Evolutionary conservation across 2,113 vertebrate species (phyloP).

Genomic region (Blennius ocellaris): DNA sequence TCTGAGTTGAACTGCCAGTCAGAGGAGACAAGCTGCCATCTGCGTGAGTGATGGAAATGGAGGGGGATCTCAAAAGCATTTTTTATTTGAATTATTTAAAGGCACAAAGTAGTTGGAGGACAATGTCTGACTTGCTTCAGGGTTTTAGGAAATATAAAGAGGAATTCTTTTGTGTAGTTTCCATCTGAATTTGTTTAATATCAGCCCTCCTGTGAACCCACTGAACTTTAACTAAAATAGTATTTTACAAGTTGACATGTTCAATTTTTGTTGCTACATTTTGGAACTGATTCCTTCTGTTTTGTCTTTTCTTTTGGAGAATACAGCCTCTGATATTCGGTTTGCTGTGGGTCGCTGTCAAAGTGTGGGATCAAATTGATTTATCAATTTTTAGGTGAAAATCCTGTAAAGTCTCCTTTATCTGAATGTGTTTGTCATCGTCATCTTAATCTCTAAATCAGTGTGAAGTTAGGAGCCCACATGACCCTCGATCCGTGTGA

Average conservation of each 20-base stretch:
- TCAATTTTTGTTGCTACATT: neutral
- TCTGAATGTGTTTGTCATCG: too few species aligned
- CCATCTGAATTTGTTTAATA: conserved; percentile 10
- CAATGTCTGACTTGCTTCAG: conserved; percentile 4
- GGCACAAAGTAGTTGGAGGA: conserved; percentile 39
- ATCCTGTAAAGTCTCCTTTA: too few species aligned
- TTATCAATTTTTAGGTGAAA: too few species aligned
- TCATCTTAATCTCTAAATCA: too few species aligned
- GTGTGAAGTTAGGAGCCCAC: too few species aligned
- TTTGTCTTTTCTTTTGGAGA: too few species aligned
- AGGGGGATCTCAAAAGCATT: conserved; percentile 40
- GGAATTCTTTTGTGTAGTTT: neutral
- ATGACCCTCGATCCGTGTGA: too few species aligned
- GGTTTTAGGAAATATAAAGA: neutral
- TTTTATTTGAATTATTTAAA: conserved; percentile 49
- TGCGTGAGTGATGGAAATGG: conserved; percentile 54
- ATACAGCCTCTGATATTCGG: too few species aligned
- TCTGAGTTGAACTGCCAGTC: conserved; percentile 63
- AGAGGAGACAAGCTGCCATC: conserved; percentile 63
- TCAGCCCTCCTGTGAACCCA: neutral
- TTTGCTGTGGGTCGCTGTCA: too few species aligned
- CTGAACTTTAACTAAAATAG: too few species aligned
- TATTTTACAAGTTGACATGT: neutral
- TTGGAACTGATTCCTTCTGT: too few species aligned
- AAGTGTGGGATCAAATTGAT: too few species aligned